A percentile compares a stretch with the other conserved stretches of the same genome.
Evolutionary conservation across 1,140 invertebrate genomes (phyloP).

Genomic region (Chlorops oryzae): DNA sequence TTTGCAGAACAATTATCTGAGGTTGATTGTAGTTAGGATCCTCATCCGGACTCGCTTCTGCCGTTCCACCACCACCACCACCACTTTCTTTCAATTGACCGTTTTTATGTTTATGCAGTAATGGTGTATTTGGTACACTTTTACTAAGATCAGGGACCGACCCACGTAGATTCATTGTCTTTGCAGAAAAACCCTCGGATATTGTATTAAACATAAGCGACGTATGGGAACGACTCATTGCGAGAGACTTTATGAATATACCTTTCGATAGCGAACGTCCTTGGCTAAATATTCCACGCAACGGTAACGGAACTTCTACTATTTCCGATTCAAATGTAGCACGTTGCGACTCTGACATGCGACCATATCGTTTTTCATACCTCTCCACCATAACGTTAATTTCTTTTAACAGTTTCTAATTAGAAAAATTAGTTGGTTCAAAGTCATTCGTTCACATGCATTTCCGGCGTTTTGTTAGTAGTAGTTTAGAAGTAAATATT

Average conservation of each 20-base stretch:
- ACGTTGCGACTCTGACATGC: constrained; percentile 49
- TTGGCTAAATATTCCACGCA: constrained; percentile 48
- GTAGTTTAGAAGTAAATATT: too few species aligned
- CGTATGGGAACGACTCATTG: constrained; percentile 51
- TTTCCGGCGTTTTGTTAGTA: constrained; percentile 13
- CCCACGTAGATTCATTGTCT: constrained; percentile 32
- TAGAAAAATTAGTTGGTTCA: too few species aligned
- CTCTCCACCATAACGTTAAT: constrained; percentile 43
- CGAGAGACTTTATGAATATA: constrained; percentile 48
- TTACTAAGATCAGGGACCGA: constrained; percentile 44
- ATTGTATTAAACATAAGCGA: constrained; percentile 46
- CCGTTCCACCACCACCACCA: too few species aligned
- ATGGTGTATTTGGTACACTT: constrained; percentile 41
- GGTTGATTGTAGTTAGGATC: too few species aligned
- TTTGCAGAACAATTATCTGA: too few species aligned
- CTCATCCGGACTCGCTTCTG: too few species aligned
- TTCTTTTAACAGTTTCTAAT: constrained; percentile 11
- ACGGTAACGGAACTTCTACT: constrained; percentile 50
- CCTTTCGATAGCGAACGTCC: constrained; percentile 47
- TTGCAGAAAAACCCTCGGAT: constrained; percentile 1
- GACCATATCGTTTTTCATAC: constrained; percentile 51
- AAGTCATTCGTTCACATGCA: constrained; percentile 41
- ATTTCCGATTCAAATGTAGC: constrained; percentile 44
- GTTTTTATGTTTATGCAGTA: constrained; percentile 34
- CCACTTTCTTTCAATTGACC: too few species aligned